Evolutionary conservation across 2,113 vertebrate species (phyloP).

Genomic region (Pavo muticus): DNA sequence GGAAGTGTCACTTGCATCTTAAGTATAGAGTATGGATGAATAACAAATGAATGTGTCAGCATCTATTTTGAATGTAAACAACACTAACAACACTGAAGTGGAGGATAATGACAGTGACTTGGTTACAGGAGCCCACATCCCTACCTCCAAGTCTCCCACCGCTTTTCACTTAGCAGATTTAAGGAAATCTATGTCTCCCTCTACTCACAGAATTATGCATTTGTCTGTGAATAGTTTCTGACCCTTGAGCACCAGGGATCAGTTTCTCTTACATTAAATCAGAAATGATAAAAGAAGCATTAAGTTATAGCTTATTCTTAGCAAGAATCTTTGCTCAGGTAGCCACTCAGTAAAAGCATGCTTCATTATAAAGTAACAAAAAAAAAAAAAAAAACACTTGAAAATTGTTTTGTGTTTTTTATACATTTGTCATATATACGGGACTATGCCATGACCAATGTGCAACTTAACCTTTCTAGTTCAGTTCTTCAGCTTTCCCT

Average conservation of each 20-base stretch:
- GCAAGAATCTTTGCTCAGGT: neutral
- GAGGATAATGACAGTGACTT: neutral
- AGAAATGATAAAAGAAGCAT: neutral
- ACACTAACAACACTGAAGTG: neutral
- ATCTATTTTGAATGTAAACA: neutral
- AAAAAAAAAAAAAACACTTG: neutral
- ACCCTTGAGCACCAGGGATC: neutral
- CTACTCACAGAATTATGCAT: neutral
- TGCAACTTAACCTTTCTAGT: slow-evolving; percentile 26
- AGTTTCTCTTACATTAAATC: neutral
- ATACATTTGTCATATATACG: neutral
- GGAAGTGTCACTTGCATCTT: neutral
- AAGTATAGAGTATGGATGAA: neutral
- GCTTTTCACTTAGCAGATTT: neutral
- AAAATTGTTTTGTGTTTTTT: neutral
- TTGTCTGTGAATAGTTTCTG: neutral
- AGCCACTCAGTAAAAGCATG: neutral
- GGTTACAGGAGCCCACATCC: neutral
- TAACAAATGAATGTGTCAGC: neutral
- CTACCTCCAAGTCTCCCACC: neutral
- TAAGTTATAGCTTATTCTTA: neutral
- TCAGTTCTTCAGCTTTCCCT: neutral
- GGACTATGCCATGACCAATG: neutral
- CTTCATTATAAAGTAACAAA: neutral
- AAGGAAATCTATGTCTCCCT: neutral